These are phyloP conservation scores for Probosciger aterrimus DNA, from an alignment of 2,113 vertebrate species.

Conservation along the genomic window DNA sequence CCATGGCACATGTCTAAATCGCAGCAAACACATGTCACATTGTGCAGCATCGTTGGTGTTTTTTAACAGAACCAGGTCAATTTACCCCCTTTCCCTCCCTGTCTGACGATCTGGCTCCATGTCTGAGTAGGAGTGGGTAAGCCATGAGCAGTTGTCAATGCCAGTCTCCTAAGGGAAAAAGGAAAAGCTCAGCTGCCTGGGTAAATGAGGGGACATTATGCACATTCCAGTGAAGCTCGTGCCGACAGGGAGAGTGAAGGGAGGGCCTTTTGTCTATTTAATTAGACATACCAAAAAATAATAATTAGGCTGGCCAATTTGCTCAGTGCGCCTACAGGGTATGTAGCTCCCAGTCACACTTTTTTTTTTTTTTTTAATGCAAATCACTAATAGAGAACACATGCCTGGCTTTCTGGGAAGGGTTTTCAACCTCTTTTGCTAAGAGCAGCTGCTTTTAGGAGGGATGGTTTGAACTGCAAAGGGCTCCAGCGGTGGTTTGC, in stretches of 20 bases:
- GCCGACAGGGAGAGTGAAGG: conserved; percentile 22
- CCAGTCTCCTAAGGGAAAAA: neutral
- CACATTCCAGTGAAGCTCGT: conserved; percentile 28
- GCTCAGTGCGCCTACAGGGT: conserved; percentile 41
- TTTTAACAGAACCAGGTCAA: neutral
- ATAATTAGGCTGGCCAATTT: conserved; percentile 67
- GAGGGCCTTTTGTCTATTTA: conserved; percentile 58
- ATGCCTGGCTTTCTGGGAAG: neutral
- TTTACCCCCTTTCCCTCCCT: neutral
- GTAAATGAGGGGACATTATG: conserved; percentile 32
- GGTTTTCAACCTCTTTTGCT: conserved; percentile 16
- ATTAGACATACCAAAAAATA: conserved; percentile 65
- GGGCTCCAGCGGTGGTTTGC: neutral
- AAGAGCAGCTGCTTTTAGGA: conserved; percentile 17
- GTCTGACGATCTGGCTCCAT: neutral
- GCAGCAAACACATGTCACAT: neutral
- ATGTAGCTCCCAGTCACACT: neutral
- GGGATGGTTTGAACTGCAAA: neutral
- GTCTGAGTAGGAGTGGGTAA: neutral
- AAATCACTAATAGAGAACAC: conserved; percentile 22
- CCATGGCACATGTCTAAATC: neutral
- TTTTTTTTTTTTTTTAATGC: neutral
- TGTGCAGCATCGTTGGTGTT: accelerated
- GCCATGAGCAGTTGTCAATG: neutral
- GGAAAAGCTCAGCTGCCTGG: conserved; percentile 28